Evolutionary conservation across 1,140 invertebrate genomes (phyloP).

Genomic region (Nephila pilipes): DNA sequence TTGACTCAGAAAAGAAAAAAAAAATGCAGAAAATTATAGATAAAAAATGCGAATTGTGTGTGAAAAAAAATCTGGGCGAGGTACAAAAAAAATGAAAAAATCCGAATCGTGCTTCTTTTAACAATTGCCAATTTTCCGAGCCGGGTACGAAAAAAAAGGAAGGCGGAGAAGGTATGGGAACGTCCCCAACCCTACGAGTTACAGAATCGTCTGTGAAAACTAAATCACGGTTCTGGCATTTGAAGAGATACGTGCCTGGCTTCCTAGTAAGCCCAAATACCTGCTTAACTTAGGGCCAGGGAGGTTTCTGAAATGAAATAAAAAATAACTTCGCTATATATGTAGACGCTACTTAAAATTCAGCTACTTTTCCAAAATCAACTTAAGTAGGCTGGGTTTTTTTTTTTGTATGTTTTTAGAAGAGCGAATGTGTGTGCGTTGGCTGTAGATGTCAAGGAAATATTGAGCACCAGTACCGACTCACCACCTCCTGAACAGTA

Average conservation of each 20-base stretch:
- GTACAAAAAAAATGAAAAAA: slow-evolving; percentile 47
- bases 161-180: neutral
- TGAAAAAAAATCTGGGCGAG: slow-evolving; percentile 24
- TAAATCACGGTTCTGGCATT: slow-evolving; percentile 67
- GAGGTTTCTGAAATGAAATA: slow-evolving; percentile 35
- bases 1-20: neutral
- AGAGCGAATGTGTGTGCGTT: neutral
- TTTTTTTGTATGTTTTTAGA: slow-evolving; percentile 18
- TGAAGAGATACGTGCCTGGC: slow-evolving; percentile 48
- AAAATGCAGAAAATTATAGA: slow-evolving; percentile 45
- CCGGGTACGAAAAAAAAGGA: neutral
- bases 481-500: neutral
- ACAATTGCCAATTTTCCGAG: slow-evolving; percentile 69
- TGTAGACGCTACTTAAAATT: slow-evolving; percentile 65
- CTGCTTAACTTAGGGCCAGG: slow-evolving; percentile 46
- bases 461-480: neutral
- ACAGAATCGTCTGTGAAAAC: slow-evolving; percentile 66
- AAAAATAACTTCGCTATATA: slow-evolving; percentile 43
- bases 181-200: slow-evolving; percentile 21
- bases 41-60: slow-evolving; percentile 1
- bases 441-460: neutral
- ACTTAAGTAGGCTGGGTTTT: slow-evolving; percentile 34
- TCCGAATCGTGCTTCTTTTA: slow-evolving; percentile 58
- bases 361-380: slow-evolving; percentile 62
- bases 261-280: slow-evolving; percentile 48